Conservation (phyloP, 2,888 invertebrate species). For the Sinohyriopsis cumingii region DNA sequence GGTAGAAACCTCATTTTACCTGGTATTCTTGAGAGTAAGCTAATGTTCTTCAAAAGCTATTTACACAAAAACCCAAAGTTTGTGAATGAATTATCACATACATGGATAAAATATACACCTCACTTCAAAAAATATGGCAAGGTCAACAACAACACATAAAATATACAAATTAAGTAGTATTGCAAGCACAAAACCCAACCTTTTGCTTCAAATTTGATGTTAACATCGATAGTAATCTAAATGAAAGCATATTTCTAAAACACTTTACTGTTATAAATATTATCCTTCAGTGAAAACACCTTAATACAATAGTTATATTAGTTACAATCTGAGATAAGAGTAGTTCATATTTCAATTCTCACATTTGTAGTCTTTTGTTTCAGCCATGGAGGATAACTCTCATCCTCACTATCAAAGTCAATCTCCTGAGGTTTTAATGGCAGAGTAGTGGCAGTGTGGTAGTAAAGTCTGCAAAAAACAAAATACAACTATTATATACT, state of each 20-base stretch:
- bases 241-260: neutral
- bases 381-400: conserved; percentile 95
- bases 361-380: conserved; percentile 74
- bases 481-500: neutral
- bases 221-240: neutral
- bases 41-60: too few species aligned
- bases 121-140: too few species aligned
- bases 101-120: too few species aligned
- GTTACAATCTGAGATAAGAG: neutral
- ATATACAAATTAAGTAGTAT: too few species aligned
- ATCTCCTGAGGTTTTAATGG: conserved; percentile 96
- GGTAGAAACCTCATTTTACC: too few species aligned
- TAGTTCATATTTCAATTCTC: conserved; percentile 18
- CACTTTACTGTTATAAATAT: neutral
- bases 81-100: too few species aligned
- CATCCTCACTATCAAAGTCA: conserved; percentile 90
- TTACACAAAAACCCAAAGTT: too few species aligned
- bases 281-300: neutral
- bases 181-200: neutral
- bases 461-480: conserved; percentile 78
- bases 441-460: conserved; percentile 93
- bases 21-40: too few species aligned
- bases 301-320: neutral
- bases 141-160: too few species aligned
- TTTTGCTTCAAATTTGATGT: neutral